Evolutionary conservation across 1,140 invertebrate genomes (phyloP).

Genomic region (Eurosta solidaginis): DNA sequence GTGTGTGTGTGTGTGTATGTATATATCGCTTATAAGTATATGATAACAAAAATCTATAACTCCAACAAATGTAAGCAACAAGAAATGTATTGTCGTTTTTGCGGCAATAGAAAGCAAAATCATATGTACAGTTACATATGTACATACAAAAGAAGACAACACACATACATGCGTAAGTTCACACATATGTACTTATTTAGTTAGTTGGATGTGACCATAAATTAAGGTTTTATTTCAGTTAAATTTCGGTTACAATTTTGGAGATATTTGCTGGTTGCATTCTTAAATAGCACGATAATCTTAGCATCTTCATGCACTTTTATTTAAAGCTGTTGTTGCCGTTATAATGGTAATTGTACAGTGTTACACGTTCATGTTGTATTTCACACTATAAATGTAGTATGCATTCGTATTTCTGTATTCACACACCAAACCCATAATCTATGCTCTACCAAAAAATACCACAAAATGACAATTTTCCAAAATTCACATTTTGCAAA

Average conservation of each 20-base stretch:
- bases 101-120: neutral
- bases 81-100: neutral
- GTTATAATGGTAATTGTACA: neutral
- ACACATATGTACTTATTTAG: too few species aligned
- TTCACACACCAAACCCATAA: neutral
- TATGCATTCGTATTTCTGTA: neutral
- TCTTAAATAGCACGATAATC: neutral
- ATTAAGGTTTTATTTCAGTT: conserved; percentile 26
- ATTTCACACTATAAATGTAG: neutral
- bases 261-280: neutral
- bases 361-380: neutral
- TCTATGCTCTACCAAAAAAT: neutral
- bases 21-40: too few species aligned
- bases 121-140: neutral
- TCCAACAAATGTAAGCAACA: neutral
- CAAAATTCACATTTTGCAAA: neutral
- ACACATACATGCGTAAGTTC: too few species aligned
- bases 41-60: conserved; percentile 3
- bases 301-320: neutral
- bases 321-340: neutral
- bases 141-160: neutral
- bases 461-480: conserved; percentile 10
- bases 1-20: neutral
- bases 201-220: neutral
- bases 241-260: conserved; percentile 2